These are phyloP conservation scores for Lasioglossum baleicum DNA, from an alignment of 1,140 invertebrate species.

Conservation along the genomic window DNA sequence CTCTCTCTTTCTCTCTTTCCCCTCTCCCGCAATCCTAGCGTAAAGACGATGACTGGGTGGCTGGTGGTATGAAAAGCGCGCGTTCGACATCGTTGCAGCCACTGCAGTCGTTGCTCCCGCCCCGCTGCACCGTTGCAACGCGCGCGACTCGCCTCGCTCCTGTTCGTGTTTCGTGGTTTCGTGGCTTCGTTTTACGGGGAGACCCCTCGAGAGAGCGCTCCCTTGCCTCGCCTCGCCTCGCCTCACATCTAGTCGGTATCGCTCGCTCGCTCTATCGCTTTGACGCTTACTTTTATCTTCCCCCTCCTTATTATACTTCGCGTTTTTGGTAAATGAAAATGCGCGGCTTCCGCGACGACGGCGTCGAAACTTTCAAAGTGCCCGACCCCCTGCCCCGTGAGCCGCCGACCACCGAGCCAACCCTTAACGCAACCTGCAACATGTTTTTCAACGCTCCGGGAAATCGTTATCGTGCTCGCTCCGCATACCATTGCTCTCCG, in stretches of 20 bases:
- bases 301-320: slow-evolving; percentile 41
- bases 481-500: too few relatives aligned
- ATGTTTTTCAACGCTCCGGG: too few relatives aligned
- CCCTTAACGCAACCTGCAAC: too few relatives aligned
- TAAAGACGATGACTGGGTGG: slow-evolving; percentile 57
- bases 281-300: slow-evolving; percentile 31
- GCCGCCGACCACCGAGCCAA: background rate
- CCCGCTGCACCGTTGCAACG: slow-evolving; percentile 11
- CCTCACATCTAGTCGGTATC: too few relatives aligned
- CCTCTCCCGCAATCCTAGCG: slow-evolving; percentile 36
- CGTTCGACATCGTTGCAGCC: slow-evolving; percentile 43
- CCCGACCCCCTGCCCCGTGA: background rate
- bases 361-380: slow-evolving; percentile 40
- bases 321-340: slow-evolving; percentile 62
- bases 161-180: slow-evolving; percentile 31
- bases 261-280: slow-evolving; percentile 27
- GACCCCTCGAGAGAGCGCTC: slow-evolving; percentile 7
- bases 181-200: slow-evolving; percentile 30
- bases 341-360: slow-evolving; percentile 14
- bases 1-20: background rate
- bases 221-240: background rate
- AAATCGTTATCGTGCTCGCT: too few relatives aligned
- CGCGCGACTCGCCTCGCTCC: background rate
- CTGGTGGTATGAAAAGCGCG: slow-evolving; percentile 59
- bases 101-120: slow-evolving; percentile 40